A percentile compares a stretch with the other conserved stretches of the same genome.
Conservation (phyloP, 2,888 invertebrate species). For the Podotricha telesiphe region DNA sequence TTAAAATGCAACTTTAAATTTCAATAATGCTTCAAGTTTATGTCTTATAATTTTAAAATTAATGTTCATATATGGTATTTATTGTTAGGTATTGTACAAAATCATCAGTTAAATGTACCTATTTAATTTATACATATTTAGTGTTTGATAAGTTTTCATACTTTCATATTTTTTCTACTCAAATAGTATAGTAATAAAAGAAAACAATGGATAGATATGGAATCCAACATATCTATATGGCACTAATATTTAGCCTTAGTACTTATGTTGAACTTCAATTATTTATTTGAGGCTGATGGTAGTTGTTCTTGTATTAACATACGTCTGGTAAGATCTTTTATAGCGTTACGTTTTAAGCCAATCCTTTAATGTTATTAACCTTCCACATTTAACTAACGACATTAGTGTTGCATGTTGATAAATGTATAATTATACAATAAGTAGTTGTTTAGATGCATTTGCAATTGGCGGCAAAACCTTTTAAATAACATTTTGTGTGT, state of each 20-base stretch:
- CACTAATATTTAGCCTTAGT: slow-evolving; percentile 33
- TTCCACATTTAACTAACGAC: not conserved
- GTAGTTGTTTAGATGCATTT: slow-evolving; percentile 24
- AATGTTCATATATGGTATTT: no score
- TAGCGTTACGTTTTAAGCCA: not conserved
- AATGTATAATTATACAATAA: slow-evolving; percentile 8
- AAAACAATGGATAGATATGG: not conserved
- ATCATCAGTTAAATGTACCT: not conserved
- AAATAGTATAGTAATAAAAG: not conserved
- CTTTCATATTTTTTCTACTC: no score
- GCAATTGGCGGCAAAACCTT: slow-evolving; percentile 1
- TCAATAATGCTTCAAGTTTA: no score
- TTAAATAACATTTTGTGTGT: slow-evolving; percentile 8
- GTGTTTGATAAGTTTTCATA: no score
- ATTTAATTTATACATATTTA: not conserved
- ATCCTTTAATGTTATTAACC: not conserved
- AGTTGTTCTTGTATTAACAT: slow-evolving; percentile 3
- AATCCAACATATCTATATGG: not conserved
- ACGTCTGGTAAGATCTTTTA: not conserved
- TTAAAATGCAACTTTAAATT: not conserved
- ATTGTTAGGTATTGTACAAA: no score
- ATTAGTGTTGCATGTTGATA: slow-evolving; percentile 15
- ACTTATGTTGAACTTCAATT: slow-evolving; percentile 20
- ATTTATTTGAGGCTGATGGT: not conserved
- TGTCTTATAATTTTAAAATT: no score